Base-by-base conservation (phyloP, 2,113 vertebrate genomes). In the Circaetus gallicus region DNA sequence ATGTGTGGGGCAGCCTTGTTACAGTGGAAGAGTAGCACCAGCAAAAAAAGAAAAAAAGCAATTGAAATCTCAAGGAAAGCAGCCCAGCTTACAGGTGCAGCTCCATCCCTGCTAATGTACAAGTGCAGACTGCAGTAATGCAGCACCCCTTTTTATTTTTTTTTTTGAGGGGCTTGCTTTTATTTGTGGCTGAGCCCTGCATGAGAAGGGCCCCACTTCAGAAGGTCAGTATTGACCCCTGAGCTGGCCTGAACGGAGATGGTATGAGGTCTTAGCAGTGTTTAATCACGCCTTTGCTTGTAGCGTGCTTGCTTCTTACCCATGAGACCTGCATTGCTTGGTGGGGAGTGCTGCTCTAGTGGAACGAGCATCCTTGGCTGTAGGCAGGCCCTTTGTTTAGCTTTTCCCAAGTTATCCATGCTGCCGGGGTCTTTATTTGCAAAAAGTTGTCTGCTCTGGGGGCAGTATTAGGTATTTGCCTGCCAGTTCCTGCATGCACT, bases 251-350 rank as follows among this genome's bases (percentile, higher is more conserved):
- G 52, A 59, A 6, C 0, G 0, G 70, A 42, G 56, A 15, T 0
- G 1, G 62, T 12, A 4, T 0, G 1, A 82, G 65, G 58, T 52
- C 50, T 52, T 62, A 22, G 58, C 0, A 8, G 19, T 49, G 49
- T 77, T 90, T 56, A 15, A 66, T 77, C 3, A 8, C 1, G 1
- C 65, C 59, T 96, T 55, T 62, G 31, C 47, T 58, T 53, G 47
- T 59, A 36, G 61, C 0, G 0, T 40, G 72, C 16, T 78, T 66
- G 53, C 49, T 38, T 40, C 58, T 59, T 11, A 6, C 58, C 36
- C 5, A 2, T 28, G 56, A 93, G 65, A 71, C 47, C 45, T 2
- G 1, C 0, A 0, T 22, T 45, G 53, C 67, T 76, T 0, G 0
- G 32, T 63, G 76, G 50, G 66, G 42, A 79, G 58, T 0, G 0